These are phyloP conservation scores for Alloscopus bannaensis DNA, from an alignment of 2,888 invertebrate genomes.

Conservation along the genomic window DNA sequence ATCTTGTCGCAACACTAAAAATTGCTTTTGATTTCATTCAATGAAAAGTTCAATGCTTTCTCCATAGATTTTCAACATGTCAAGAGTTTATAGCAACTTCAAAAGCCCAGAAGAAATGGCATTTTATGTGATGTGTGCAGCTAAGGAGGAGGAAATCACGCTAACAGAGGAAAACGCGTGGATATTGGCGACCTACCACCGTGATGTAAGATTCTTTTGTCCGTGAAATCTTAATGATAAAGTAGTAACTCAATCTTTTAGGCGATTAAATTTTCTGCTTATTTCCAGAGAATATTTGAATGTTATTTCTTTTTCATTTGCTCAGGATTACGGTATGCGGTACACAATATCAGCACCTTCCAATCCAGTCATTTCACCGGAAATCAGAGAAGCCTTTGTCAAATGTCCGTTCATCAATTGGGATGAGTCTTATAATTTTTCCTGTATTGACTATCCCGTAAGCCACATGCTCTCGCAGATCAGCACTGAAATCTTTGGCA, in stretches of 20 bases:
- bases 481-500: constrained; percentile 33
- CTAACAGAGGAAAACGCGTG: constrained; percentile 14
- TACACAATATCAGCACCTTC: constrained; percentile 34
- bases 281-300: background rate
- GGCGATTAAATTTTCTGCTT: background rate
- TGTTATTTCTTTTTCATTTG: background rate
- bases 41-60: too few relatives aligned
- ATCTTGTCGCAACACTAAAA: too few relatives aligned
- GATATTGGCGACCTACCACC: constrained; percentile 33
- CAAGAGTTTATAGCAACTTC: constrained; percentile 17
- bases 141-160: background rate
- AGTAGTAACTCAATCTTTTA: background rate
- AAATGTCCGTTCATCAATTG: constrained; percentile 38
- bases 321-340: constrained; percentile 46
- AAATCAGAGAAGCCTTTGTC: constrained; percentile 39
- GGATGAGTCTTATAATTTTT: constrained; percentile 26
- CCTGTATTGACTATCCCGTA: constrained; percentile 16
- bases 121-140: constrained; percentile 28
- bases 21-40: too few relatives aligned
- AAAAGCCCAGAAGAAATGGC: constrained; percentile 26
- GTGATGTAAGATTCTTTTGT: constrained; percentile 34
- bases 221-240: background rate
- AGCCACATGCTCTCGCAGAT: constrained; percentile 43
- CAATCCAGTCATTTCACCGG: constrained; percentile 14
- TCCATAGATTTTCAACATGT: constrained; percentile 44